A percentile compares a stretch with the other conserved stretches of the same genome.
Evolutionary conservation across 2,797 vertebrate genomes (phyloP).

Genomic region (Octomys mimax): DNA sequence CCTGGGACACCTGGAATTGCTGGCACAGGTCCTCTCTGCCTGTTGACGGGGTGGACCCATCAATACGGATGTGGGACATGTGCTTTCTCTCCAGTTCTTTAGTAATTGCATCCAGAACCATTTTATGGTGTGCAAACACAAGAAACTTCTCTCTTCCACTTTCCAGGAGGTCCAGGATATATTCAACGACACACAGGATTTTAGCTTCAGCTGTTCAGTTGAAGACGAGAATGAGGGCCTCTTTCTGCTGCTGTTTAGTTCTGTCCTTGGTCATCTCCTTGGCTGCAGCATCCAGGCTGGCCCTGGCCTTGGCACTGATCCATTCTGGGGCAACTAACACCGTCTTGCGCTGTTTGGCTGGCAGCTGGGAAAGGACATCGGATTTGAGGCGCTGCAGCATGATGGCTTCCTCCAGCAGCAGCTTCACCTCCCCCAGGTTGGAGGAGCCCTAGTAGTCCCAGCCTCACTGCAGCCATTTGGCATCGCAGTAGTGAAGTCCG

Average conservation of each 20-base stretch:
- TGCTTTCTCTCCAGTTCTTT: slow-evolving; percentile 93
- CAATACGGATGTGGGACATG: slow-evolving; percentile 94
- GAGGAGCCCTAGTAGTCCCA: slow-evolving; percentile 99
- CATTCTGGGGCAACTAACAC: slow-evolving; percentile 94
- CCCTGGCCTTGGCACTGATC: slow-evolving; percentile 91
- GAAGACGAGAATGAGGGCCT: too few species aligned
- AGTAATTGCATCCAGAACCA: slow-evolving; percentile 94
- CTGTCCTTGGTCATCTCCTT: slow-evolving; percentile 89
- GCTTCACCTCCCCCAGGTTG: slow-evolving; percentile 95
- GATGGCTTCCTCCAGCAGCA: slow-evolving; percentile 95
- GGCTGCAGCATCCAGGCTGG: slow-evolving; percentile 92
- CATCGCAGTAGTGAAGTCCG: slow-evolving; percentile 95
- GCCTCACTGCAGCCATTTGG: slow-evolving; percentile 95
- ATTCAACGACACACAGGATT: slow-evolving; percentile 91
- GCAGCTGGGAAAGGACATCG: slow-evolving; percentile 97
- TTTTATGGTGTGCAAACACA: slow-evolving; percentile 97
- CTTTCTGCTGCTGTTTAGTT: slow-evolving; percentile 71
- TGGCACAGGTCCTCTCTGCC: slow-evolving; percentile 95
- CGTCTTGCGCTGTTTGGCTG: slow-evolving; percentile 97
- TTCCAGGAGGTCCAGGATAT: slow-evolving; percentile 96
- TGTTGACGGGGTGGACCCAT: slow-evolving; percentile 94
- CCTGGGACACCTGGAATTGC: slow-evolving; percentile 92
- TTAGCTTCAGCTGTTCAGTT: too few species aligned
- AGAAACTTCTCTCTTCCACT: slow-evolving; percentile 97
- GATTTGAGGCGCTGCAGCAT: slow-evolving; percentile 97